Base-by-base conservation (phyloP, 2,797 vertebrate genomes). In the Tadarida brasiliensis region DNA sequence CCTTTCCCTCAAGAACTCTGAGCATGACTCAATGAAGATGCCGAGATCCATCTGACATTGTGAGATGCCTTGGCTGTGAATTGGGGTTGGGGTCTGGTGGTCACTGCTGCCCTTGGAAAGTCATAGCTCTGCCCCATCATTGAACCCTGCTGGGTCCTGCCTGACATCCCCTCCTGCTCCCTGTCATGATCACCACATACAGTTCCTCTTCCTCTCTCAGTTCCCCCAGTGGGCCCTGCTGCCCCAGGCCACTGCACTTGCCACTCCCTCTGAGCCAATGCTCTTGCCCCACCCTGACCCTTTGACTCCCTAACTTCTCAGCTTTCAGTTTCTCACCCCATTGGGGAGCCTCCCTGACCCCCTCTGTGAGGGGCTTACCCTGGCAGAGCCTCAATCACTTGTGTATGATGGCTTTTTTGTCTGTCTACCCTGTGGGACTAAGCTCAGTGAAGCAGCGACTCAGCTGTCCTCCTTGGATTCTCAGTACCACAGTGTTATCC, bases 131-230 rank as follows among this genome's bases (percentile, higher is more conserved):
- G 0, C 76, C 51, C 20, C 0, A 20, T 87, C 22, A 3, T 14
- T 44, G 30, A 90, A 30, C 16, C 57, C 39, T n/a, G 1, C 57
- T 33, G 24, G 30, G 30, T 51, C 68, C 81, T 67, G 24, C 63
- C 47, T 4, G 15, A 10, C 11, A 28, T 56, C n/a, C 49, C 12
- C 1, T 2, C 68, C 28, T 49, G 20, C 19, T 78, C 35, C 47
- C n/a, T 24, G 11, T 91, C 56, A 15, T 83, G 19, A 54, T 96
- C 10, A 30, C 15, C 30, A 22, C 49, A 51, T 26, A 35, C 16
- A 57, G n/a, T 91, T 92, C 39, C 54, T 80, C 95, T 94, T 90
- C 70, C 94, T 63, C 39, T 97, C 54, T 94, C 35, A 57, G 28
- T 90, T 90, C 57, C 65, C 74, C 39, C 57, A 93, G 74, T 51